A percentile compares a stretch with the other conserved stretches of the same genome.
phyloP scores from a whole-genome alignment of 2,888 invertebrate genomes.

The Drosophila peninsularis region DNA sequence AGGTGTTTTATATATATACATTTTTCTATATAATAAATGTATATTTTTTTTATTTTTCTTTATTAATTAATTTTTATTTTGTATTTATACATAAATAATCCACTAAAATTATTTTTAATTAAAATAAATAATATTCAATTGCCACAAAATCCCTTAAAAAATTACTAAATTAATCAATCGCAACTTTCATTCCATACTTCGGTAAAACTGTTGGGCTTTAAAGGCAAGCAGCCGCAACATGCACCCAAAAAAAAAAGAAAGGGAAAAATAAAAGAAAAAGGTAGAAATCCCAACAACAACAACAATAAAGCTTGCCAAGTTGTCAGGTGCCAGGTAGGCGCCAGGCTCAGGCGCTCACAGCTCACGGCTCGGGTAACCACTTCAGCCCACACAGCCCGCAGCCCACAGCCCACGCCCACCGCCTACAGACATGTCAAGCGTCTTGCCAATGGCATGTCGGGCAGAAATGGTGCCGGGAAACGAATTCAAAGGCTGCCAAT shows the following conservation, averaged over 20 bases:
- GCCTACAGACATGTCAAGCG: constrained; percentile 35
- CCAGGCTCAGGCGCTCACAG: constrained; percentile 43
- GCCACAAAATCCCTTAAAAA: no score
- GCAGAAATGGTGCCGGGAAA: constrained; percentile 42
- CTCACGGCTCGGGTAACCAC: constrained; percentile 40
- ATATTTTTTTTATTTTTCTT: no score
- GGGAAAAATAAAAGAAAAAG: constrained; percentile 16
- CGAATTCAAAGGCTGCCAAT: constrained; percentile 80
- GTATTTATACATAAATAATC: no score
- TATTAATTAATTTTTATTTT: no score
- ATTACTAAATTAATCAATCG: no score
- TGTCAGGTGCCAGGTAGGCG: constrained; percentile 80
- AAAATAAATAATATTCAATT: no score
- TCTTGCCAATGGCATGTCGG: constrained; percentile 53
- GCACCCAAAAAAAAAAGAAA: constrained; percentile 16
- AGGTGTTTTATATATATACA: no score
- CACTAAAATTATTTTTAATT: no score
- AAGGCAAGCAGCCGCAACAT: constrained; percentile 49
- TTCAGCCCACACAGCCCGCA: constrained; percentile 10
- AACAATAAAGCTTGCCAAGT: constrained; percentile 67
- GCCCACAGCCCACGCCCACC: not conserved
- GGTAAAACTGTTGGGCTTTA: constrained; percentile 30
- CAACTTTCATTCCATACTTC: constrained; percentile 22
- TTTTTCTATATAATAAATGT: no score
- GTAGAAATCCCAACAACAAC: constrained; percentile 19